phyloP scores from a whole-genome alignment of 2,113 vertebrate genomes.

The Hipposideros armiger region DNA sequence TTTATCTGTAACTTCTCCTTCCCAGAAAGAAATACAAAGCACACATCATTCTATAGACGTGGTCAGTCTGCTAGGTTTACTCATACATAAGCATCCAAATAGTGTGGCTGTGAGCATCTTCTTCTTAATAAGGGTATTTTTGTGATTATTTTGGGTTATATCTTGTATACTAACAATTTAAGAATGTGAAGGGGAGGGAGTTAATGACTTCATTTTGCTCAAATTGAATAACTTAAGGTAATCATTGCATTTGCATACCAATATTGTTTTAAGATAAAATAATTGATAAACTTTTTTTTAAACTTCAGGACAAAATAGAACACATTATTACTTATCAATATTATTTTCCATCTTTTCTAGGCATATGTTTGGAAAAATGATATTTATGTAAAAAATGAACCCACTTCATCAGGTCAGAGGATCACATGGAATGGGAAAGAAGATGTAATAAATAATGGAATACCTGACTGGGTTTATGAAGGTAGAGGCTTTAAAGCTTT shows the following conservation, averaged over 20 bases:
- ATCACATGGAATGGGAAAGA: conserved; percentile 92
- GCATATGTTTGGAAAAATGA: conserved; percentile 94
- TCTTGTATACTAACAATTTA: not conserved
- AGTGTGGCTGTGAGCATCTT: not conserved
- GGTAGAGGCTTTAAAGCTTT: conserved; percentile 86
- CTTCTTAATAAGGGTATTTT: not conserved
- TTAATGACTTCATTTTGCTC: not conserved
- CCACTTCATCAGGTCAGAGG: conserved; percentile 81
- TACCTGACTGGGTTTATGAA: conserved; percentile 99
- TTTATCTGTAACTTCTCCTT: not conserved
- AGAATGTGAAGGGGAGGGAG: not conserved
- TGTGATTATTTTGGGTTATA: not conserved
- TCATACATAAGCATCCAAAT: not conserved
- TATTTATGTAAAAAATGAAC: conserved; percentile 91
- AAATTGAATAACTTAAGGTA: not conserved
- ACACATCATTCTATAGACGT: not conserved
- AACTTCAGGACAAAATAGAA: conserved; percentile 2
- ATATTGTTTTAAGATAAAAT: not conserved
- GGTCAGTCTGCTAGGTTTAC: not conserved
- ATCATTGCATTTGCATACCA: not conserved
- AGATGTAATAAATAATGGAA: conserved; percentile 94
- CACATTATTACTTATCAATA: conserved; percentile 1
- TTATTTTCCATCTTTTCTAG: conserved; percentile 84
- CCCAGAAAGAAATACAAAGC: not conserved
- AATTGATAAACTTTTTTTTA: not conserved